phyloP scores from a whole-genome alignment of 2,113 vertebrate species.

The Apteryx mantelli region DNA sequence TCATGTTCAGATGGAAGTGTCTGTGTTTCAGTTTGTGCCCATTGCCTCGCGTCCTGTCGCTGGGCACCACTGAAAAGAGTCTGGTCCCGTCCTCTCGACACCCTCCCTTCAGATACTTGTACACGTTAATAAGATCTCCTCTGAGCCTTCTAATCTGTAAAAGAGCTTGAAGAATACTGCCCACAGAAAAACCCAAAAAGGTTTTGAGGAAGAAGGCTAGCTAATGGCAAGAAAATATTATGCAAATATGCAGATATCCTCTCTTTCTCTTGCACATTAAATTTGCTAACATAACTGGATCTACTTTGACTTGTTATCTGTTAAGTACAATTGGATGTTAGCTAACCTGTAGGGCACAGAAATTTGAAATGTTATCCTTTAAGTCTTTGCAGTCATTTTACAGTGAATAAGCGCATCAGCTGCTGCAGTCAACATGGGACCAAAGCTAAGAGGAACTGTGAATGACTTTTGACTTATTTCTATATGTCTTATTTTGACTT shows the following conservation, averaged over 20 bases:
- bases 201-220: background rate
- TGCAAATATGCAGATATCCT: fast-evolving
- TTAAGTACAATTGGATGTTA: background rate
- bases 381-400: background rate
- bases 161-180: background rate
- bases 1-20: too few species aligned
- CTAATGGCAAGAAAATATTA: background rate
- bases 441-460: background rate
- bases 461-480: background rate
- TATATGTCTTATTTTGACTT: background rate
- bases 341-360: background rate
- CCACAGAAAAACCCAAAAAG: background rate
- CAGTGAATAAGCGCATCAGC: background rate
- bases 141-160: background rate
- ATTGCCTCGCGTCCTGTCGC: too few species aligned
- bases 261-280: background rate
- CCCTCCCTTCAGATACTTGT: too few species aligned
- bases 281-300: background rate
- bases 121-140: too few species aligned
- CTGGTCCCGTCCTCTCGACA: too few species aligned
- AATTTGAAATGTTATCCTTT: background rate
- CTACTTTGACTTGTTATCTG: background rate
- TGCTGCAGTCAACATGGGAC: background rate
- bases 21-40: too few species aligned
- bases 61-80: too few species aligned